Evolutionary conservation across 2,113 vertebrate species (phyloP), one percentile per base, ranked within the genome.

Genomic region (Syngnathus typhle): DNA sequence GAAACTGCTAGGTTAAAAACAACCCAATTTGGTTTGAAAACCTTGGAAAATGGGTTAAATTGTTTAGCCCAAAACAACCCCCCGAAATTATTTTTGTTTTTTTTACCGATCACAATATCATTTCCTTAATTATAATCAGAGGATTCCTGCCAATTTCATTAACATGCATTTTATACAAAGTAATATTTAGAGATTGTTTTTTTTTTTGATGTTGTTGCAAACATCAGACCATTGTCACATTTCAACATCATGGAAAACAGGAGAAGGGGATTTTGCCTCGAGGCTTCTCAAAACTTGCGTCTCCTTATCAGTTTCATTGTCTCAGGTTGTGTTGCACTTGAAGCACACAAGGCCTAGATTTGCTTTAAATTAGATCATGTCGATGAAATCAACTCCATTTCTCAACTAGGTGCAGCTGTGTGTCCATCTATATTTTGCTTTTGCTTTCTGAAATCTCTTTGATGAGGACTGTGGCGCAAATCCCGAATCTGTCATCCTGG

Each of bases 361-460:
- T 88, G 71, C 60, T 77, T 76, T 76, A 82, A 86, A 87, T 89
- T 79, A 87, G 77, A 84, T 88, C 76, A 85, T 88, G 81, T 87
- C 78, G 84, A 88, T 87, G 85, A 80, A 81, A 85, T 88, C 85
- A 85, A 63, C 73, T 81, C 64, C 69, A 21, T 59, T 65, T 64
- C 79, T 70, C 81, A 89, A 87, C 65, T 38, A 87, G 78, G 64
- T 79, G 71, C 84, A 84, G 82, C 80, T 88, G 85, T 74, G 76
- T 65, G 75, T 90, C 84, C 77, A 19, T 69, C 71, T 85, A 68
- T 77, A 77, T 85, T 79, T 84, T 84, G 83, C 79, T 80, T 74
- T 43, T 67, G 38, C 70, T 37, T 71, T 60, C 62, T 82, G 76
- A 82, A 60, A 71, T 82, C 69, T 65, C 83, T 88, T 86, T 86